Evolutionary conservation across 2,113 vertebrate species (phyloP).

Genomic region (Picathartes gymnocephalus): DNA sequence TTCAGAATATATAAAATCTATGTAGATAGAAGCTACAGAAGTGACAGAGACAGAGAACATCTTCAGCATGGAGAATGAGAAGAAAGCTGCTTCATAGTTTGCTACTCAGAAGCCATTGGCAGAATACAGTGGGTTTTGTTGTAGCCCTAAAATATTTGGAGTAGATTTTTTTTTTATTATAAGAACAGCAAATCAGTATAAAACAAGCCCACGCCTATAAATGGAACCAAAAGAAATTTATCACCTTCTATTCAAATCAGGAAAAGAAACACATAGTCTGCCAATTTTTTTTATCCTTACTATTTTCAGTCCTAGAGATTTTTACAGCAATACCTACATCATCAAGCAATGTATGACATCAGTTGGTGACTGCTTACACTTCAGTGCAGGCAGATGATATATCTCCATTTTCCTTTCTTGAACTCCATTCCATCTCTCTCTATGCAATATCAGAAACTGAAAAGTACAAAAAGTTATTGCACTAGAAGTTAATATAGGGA

Average conservation of each 20-base stretch:
- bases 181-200: neutral
- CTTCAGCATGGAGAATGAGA: neutral
- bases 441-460: neutral
- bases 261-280: neutral
- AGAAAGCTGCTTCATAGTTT: neutral
- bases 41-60: neutral
- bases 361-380: neutral
- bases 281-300: neutral
- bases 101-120: neutral
- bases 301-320: neutral
- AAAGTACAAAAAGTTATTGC: neutral
- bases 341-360: neutral
- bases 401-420: neutral
- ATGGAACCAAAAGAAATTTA: neutral
- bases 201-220: constrained; percentile 2
- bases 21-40: neutral
- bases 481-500: neutral
- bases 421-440: neutral
- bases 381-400: neutral
- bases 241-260: neutral
- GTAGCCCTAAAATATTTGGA: neutral
- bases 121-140: neutral
- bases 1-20: neutral
- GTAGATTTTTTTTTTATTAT: neutral
- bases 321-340: neutral